These are phyloP conservation scores for Fulmarus glacialis DNA, from an alignment of 2,113 vertebrate species.

Conservation along the genomic window DNA sequence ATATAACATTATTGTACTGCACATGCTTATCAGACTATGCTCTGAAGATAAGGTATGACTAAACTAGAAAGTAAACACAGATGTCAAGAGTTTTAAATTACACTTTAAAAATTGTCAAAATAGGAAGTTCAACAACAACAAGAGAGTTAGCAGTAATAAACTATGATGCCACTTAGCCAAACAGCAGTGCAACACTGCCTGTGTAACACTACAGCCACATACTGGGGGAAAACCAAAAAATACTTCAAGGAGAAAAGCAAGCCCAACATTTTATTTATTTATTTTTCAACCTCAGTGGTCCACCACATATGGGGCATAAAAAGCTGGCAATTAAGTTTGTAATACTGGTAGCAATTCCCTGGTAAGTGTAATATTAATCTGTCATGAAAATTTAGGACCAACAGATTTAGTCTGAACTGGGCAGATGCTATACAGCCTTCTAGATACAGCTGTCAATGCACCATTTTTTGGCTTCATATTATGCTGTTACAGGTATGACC, in stretches of 20 bases:
- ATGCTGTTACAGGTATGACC: neutral
- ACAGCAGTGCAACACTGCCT: neutral
- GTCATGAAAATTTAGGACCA: neutral
- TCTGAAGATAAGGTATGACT: constrained; percentile 62
- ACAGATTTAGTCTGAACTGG: neutral
- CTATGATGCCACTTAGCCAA: neutral
- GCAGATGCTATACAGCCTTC: neutral
- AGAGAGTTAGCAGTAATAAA: constrained; percentile 39
- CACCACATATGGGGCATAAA: neutral
- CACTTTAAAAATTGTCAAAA: constrained; percentile 63
- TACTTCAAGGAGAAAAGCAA: neutral
- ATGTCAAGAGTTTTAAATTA: constrained; percentile 68
- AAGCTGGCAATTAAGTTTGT: neutral
- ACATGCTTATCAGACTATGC: constrained; percentile 40
- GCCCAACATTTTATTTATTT: neutral
- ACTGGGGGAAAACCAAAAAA: neutral
- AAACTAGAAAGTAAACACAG: constrained; percentile 71
- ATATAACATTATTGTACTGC: constrained; percentile 24
- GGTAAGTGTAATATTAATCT: neutral
- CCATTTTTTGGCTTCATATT: neutral
- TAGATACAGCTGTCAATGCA: neutral
- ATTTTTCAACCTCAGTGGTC: neutral
- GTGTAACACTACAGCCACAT: neutral
- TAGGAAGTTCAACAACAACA: constrained; percentile 52
- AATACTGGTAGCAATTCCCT: neutral